Evolutionary conservation across 2,888 invertebrate genomes (phyloP).

Genomic region (Artemia sinica): DNA sequence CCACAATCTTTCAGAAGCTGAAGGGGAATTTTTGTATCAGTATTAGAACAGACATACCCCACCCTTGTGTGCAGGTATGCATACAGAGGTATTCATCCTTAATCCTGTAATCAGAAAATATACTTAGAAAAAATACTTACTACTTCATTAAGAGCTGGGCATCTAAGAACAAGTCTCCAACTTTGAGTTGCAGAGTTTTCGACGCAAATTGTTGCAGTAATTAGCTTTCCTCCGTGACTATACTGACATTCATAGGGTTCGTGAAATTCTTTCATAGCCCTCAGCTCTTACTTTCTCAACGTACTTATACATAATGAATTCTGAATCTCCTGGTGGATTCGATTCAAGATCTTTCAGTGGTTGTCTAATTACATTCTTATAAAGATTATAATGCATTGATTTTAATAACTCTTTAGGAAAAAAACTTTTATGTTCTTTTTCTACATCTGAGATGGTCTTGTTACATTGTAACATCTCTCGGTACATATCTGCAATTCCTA

Average conservation of each 20-base stretch:
- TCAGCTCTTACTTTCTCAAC: slow-evolving; percentile 46
- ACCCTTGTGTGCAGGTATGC: too few species aligned
- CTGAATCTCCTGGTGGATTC: slow-evolving; percentile 35
- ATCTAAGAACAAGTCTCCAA: too few species aligned
- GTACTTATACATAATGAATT: slow-evolving; percentile 58
- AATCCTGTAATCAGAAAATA: too few species aligned
- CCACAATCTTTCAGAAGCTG: too few species aligned
- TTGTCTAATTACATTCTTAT: slow-evolving; percentile 54
- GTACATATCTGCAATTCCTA: slow-evolving; percentile 73
- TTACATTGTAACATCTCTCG: slow-evolving; percentile 55
- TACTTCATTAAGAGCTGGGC: too few species aligned
- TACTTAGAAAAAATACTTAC: too few species aligned
- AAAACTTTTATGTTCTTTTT: slow-evolving; percentile 57
- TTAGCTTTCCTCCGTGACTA: too few species aligned
- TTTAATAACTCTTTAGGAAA: slow-evolving; percentile 57
- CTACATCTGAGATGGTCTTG: slow-evolving; percentile 41
- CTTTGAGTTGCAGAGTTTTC: too few species aligned
- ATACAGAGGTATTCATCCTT: too few species aligned
- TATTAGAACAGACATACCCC: too few species aligned
- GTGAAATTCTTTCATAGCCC: slow-evolving; percentile 14
- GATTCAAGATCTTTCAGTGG: slow-evolving; percentile 40
- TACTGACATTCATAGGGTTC: not conserved
- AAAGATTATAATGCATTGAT: slow-evolving; percentile 47
- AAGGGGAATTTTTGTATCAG: too few species aligned
- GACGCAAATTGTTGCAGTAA: too few species aligned